Percentiles rank a stretch among this genome's conserved stretches.
Evolutionary conservation across 2,797 vertebrate species (phyloP).

Genomic region (Ataeniobius toweri): DNA sequence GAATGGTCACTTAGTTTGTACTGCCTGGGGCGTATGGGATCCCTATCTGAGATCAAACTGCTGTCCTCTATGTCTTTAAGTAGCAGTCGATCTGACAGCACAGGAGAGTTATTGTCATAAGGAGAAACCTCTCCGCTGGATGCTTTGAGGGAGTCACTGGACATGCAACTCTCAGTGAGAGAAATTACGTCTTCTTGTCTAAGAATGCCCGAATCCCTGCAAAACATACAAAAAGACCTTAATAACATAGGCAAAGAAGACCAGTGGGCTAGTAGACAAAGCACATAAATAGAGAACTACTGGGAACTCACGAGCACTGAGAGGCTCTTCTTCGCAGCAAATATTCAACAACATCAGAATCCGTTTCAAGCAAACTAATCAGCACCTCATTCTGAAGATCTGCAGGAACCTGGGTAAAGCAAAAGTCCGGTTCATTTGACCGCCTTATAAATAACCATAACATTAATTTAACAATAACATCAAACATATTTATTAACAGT

Average conservation of each 20-base stretch:
- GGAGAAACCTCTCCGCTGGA: slow-evolving; percentile 95
- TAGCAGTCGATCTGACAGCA: slow-evolving; percentile 84
- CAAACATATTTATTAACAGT: background rate
- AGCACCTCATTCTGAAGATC: slow-evolving; percentile 97
- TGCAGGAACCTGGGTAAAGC: slow-evolving; percentile 84
- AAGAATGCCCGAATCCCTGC: slow-evolving; percentile 80
- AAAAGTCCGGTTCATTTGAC: slow-evolving; percentile 5
- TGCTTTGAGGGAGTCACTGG: slow-evolving; percentile 89
- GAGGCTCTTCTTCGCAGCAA: slow-evolving; percentile 93
- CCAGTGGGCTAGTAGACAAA: background rate
- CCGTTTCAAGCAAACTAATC: slow-evolving; percentile 91
- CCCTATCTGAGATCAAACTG: slow-evolving; percentile 67
- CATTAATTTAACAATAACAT: slow-evolving; percentile 1
- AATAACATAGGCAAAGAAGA: background rate
- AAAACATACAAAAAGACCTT: slow-evolving; percentile 26
- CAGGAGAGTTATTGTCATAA: slow-evolving; percentile 95
- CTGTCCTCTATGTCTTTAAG: slow-evolving; percentile 76
- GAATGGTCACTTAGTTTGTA: slow-evolving; percentile 68
- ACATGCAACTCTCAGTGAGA: slow-evolving; percentile 83
- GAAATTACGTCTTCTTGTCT: slow-evolving; percentile 81
- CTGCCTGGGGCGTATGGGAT: slow-evolving; percentile 73
- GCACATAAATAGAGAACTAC: background rate
- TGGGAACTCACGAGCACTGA: slow-evolving; percentile 88
- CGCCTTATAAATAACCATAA: background rate
- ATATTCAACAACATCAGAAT: slow-evolving; percentile 96